Conservation (phyloP, 2,888 invertebrate species). For the Heliconius aoede region DNA sequence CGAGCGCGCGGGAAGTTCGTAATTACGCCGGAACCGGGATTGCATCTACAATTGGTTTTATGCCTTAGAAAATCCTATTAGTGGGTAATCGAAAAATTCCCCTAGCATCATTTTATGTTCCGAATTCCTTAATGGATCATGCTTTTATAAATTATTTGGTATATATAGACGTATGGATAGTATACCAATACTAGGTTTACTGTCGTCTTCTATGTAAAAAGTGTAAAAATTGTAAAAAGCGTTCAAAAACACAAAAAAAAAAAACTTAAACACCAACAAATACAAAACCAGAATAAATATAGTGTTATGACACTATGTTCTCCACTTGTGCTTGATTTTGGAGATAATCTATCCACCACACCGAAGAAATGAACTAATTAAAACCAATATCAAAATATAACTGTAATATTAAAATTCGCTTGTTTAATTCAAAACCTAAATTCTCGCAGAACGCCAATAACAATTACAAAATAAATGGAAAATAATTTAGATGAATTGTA, state of each 20-base stretch:
- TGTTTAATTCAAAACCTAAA: not conserved
- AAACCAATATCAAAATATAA: not conserved
- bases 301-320: not conserved
- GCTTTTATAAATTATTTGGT: not conserved
- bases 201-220: no score
- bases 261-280: no score
- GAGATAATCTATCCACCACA: not conserved
- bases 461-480: not conserved
- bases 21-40: slow-evolving; percentile 62
- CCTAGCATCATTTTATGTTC: not conserved
- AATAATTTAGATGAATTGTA: not conserved
- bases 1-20: slow-evolving; percentile 74
- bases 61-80: slow-evolving; percentile 50
- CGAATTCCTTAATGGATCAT: not conserved
- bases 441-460: not conserved
- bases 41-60: slow-evolving; percentile 50
- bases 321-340: not conserved
- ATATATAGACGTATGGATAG: not conserved
- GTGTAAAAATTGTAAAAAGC: no score
- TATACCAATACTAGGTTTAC: not conserved
- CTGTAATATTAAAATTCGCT: not conserved
- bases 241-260: no score
- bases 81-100: slow-evolving; percentile 46
- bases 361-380: not conserved
- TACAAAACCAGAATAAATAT: no score